Conservation (phyloP, 64 coral and sea anemone species). For the Hydrozoanthus tunicans region DNA sequence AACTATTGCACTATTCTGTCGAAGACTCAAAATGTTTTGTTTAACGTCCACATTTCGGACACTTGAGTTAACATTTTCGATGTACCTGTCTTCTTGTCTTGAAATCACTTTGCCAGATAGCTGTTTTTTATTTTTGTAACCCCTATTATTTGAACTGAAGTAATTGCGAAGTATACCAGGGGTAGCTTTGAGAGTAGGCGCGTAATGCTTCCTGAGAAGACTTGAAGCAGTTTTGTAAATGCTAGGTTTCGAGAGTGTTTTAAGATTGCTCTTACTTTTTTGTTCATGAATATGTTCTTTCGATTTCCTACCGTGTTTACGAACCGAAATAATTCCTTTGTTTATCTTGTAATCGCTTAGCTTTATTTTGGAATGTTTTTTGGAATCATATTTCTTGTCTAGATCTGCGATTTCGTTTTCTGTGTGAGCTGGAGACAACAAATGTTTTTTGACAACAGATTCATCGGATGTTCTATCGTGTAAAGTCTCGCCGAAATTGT, state of each 20-base stretch:
- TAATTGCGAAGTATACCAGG: too few species aligned
- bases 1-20: constrained; percentile 2
- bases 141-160: too few species aligned
- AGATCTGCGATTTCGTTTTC: background rate
- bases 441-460: too few species aligned
- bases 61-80: background rate
- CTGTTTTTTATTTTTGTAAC: too few species aligned
- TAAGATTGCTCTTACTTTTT: too few species aligned
- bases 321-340: background rate
- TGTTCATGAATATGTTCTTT: too few species aligned
- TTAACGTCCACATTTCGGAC: background rate
- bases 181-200: too few species aligned
- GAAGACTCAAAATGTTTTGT: background rate
- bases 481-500: background rate
- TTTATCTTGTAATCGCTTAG: background rate
- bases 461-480: background rate
- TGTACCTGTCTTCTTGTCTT: background rate
- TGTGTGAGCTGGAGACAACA: background rate
- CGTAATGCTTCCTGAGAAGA: too few species aligned
- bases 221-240: too few species aligned
- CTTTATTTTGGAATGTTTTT: background rate
- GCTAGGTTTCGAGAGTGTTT: too few species aligned
- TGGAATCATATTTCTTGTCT: background rate
- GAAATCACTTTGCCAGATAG: background rate
- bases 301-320: too few species aligned